Percentiles rank a stretch among this genome's conserved stretches.
Conservation (phyloP, 2,113 vertebrate species). For the Grallaria varia region DNA sequence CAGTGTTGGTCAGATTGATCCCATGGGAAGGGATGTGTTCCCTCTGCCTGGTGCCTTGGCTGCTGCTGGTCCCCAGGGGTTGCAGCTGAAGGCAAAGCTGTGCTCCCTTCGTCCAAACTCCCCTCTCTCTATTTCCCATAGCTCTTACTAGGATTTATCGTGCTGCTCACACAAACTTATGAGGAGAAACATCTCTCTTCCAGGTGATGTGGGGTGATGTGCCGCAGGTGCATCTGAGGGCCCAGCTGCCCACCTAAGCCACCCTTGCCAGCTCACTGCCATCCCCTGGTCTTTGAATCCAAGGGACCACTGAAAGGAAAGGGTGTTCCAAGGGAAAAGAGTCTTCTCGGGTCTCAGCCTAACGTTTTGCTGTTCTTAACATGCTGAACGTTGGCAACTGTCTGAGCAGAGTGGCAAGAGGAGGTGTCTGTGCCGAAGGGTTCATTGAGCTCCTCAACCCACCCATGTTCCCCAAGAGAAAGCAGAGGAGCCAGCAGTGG, state of each 20-base stretch:
- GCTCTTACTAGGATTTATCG: neutral
- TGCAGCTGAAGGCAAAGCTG: neutral
- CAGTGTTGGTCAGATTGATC: neutral
- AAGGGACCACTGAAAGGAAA: neutral
- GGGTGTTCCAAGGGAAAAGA: neutral
- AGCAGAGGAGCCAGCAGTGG: neutral
- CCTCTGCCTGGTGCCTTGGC: neutral
- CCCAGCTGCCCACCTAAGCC: neutral
- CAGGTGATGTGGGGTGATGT: no score
- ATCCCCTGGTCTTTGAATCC: neutral
- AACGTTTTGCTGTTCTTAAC: neutral
- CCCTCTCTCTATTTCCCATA: neutral
- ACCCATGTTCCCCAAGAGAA: neutral
- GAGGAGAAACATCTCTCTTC: neutral
- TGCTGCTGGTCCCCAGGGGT: neutral
- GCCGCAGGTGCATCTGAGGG: no score
- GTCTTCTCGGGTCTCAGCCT: neutral
- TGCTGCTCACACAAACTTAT: neutral
- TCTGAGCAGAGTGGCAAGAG: neutral
- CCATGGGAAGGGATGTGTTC: neutral
- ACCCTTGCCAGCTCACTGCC: neutral
- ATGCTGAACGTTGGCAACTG: rapidly evolving
- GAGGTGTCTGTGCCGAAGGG: neutral
- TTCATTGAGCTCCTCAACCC: neutral
- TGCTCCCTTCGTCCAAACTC: neutral